Conservation (phyloP, 92 coral and sea anemone genomes). For the Zoanthus gigantus region DNA sequence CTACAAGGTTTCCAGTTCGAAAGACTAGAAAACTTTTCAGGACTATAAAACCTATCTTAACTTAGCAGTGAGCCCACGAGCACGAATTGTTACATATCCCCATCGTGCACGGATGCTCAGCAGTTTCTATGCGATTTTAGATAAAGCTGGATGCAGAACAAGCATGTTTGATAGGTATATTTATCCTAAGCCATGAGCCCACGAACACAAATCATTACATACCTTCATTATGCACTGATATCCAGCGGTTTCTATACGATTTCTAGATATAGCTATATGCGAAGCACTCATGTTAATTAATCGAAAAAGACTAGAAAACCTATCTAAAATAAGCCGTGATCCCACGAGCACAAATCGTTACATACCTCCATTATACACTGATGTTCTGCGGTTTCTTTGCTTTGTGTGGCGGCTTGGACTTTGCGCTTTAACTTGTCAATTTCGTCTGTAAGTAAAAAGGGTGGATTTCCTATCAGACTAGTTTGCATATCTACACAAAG, state of each 20-base stretch:
- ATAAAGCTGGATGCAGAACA: too few relatives aligned
- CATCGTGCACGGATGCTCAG: slow-evolving; percentile 83
- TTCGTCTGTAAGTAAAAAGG: slow-evolving; percentile 71
- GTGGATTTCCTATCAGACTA: not conserved
- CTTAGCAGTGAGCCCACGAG: too few relatives aligned
- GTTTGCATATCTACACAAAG: too few relatives aligned
- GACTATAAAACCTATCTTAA: too few relatives aligned
- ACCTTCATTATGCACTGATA: slow-evolving; percentile 90
- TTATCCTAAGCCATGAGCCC: too few relatives aligned
- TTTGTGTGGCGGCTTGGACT: slow-evolving; percentile 85
- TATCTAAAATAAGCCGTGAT: too few relatives aligned
- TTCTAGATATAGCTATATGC: too few relatives aligned
- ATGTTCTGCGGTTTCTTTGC: slow-evolving; percentile 80
- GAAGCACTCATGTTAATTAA: too few relatives aligned
- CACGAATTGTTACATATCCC: slow-evolving; percentile 66
- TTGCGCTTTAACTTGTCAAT: slow-evolving; percentile 93
- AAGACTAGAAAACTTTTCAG: too few relatives aligned
- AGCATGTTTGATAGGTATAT: too few relatives aligned
- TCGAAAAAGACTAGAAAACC: too few relatives aligned
- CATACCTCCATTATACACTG: slow-evolving; percentile 88
- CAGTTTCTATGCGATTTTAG: slow-evolving; percentile 54
- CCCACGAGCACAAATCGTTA: not conserved
- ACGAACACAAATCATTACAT: not conserved
- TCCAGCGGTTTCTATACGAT: slow-evolving; percentile 70
- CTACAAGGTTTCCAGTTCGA: too few relatives aligned